These are phyloP conservation scores for Sterna hirundo DNA, from an alignment of 2,113 vertebrate species.

Conservation along the genomic window DNA sequence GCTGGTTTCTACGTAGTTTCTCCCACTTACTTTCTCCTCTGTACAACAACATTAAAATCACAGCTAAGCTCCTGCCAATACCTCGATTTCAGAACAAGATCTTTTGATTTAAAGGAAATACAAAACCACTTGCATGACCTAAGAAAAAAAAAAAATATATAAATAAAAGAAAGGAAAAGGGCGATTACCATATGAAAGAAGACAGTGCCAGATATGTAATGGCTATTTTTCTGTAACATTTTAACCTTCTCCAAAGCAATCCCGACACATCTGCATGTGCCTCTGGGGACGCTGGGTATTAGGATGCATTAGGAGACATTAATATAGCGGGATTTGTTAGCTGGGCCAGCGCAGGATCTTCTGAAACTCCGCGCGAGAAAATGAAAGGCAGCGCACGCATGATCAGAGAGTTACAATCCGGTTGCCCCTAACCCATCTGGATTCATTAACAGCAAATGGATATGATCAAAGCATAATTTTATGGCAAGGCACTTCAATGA, in stretches of 20 bases:
- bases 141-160: not conserved
- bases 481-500: not conserved
- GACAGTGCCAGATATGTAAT: not conserved
- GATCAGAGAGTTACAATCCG: not conserved
- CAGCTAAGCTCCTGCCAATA: not conserved
- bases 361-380: not conserved
- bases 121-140: not conserved
- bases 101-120: not conserved
- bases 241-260: constrained; percentile 18
- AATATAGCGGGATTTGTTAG: not conserved
- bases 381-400: constrained; percentile 9
- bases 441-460: not conserved
- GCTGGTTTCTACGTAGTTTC: not conserved
- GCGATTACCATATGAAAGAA: constrained; percentile 46
- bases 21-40: not conserved
- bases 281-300: not conserved
- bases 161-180: not conserved
- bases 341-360: not conserved
- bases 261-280: constrained; percentile 13
- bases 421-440: constrained; percentile 30
- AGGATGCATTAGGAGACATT: not conserved
- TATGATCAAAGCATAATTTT: constrained; percentile 49
- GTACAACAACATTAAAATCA: not conserved
- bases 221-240: not conserved
- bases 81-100: not conserved